Evolutionary conservation across 2,888 invertebrate species (phyloP).

Genomic region (Prostheceraeus crozeri): DNA sequence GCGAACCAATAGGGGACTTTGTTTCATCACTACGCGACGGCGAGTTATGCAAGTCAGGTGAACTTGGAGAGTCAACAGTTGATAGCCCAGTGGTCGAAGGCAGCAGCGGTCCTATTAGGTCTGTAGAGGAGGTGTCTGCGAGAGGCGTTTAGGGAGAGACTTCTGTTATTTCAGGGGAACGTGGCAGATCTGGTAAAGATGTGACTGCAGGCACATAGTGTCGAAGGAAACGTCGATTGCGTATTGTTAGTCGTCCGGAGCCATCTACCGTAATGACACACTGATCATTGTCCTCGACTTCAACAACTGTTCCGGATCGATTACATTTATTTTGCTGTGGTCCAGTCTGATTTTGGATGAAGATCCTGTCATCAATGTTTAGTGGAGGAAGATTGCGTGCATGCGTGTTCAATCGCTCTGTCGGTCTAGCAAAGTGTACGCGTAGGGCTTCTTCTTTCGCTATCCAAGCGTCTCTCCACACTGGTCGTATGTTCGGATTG

Average conservation of each 20-base stretch:
- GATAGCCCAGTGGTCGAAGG: too few relatives aligned
- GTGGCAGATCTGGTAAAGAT: too few relatives aligned
- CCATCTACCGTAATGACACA: constrained; percentile 13
- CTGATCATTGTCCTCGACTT: not conserved
- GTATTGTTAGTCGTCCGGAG: not conserved
- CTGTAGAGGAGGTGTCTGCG: too few relatives aligned
- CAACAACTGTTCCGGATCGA: constrained; percentile 9
- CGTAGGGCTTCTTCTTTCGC: constrained; percentile 26
- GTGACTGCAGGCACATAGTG: too few relatives aligned
- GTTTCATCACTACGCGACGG: too few relatives aligned
- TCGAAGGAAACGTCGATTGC: too few relatives aligned
- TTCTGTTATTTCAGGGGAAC: too few relatives aligned
- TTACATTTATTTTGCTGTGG: constrained; percentile 40
- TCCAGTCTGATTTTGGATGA: constrained; percentile 39
- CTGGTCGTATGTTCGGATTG: constrained; percentile 32
- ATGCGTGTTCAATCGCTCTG: constrained; percentile 39
- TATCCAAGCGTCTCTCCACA: constrained; percentile 15
- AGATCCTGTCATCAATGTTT: constrained; percentile 40
- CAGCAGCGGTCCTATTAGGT: too few relatives aligned
- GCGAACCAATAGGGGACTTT: too few relatives aligned
- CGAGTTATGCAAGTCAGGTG: too few relatives aligned
- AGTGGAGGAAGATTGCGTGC: constrained; percentile 38
- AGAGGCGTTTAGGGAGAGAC: too few relatives aligned
- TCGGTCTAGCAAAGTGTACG: constrained; percentile 37
- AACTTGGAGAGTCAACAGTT: too few relatives aligned